Evolutionary conservation across 2,888 invertebrate genomes (phyloP).

Genomic region (Hydrotaea diabolus): DNA sequence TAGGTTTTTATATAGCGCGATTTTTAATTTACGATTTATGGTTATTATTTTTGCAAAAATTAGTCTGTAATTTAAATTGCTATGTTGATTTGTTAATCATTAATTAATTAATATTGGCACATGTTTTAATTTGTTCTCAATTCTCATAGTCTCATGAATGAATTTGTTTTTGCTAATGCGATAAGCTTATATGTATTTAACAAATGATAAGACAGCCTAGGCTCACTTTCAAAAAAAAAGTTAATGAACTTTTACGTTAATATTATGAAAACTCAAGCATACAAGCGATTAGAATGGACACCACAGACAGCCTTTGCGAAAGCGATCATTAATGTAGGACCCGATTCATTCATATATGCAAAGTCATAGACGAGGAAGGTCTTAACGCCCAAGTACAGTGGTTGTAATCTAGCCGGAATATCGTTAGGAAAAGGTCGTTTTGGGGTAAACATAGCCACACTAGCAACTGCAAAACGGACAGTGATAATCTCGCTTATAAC

Average conservation of each 20-base stretch:
- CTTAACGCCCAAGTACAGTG: no score
- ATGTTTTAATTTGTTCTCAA: constrained; percentile 2
- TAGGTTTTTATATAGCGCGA: no score
- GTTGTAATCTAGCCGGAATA: no score
- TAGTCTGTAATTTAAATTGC: not conserved
- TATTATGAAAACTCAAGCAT: not conserved
- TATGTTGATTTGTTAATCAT: not conserved
- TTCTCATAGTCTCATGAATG: not conserved
- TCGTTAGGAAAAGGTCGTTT: no score
- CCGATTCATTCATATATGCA: not conserved
- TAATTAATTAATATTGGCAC: not conserved
- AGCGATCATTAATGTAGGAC: no score
- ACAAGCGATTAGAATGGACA: no score
- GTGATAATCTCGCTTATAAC: no score
- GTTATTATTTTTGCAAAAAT: not conserved
- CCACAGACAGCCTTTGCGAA: no score
- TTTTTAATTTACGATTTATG: not conserved
- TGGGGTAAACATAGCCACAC: no score
- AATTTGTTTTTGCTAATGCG: not conserved
- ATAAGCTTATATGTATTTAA: not conserved
- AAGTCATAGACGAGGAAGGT: no score
- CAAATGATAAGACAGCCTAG: not conserved
- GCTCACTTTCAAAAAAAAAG: not conserved
- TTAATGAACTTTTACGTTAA: not conserved
- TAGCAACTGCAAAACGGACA: no score